Percentiles rank a stretch among this genome's conserved stretches.
These are phyloP conservation scores for Morpho achilles DNA, from an alignment of 2,888 invertebrate species.

Conservation along the genomic window DNA sequence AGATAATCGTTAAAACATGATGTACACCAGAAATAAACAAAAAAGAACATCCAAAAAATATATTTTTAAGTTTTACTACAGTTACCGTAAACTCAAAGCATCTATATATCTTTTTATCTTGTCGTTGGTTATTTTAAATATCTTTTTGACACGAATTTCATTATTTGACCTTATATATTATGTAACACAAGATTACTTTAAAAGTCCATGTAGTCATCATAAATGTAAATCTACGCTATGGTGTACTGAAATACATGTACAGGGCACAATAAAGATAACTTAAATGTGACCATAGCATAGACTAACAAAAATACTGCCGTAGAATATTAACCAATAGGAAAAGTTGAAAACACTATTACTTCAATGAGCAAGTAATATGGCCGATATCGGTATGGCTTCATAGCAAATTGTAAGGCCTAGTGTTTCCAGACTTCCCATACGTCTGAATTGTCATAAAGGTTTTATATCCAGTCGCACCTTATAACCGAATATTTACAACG, in stretches of 20 bases:
- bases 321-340: conserved; percentile 10
- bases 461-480: conserved; percentile 15
- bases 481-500: conserved; percentile 40
- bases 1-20: too few species aligned
- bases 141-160: neutral
- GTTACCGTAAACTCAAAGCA: too few species aligned
- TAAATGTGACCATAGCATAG: conserved; percentile 14
- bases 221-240: conserved; percentile 20
- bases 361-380: neutral
- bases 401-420: neutral
- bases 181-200: conserved; percentile 8
- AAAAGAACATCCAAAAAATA: too few species aligned
- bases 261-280: neutral
- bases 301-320: conserved; percentile 17
- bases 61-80: too few species aligned
- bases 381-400: neutral
- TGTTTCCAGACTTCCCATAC: conserved; percentile 8
- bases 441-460: conserved; percentile 8
- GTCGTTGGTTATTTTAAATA: neutral
- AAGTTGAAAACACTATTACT: conserved; percentile 11
- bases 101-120: too few species aligned
- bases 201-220: conserved; percentile 13
- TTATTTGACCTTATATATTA: neutral
- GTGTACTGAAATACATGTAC: neutral
- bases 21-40: too few species aligned